phyloP scores from a whole-genome alignment of 2,888 invertebrate species.

The Pterobdella sp. region DNA sequence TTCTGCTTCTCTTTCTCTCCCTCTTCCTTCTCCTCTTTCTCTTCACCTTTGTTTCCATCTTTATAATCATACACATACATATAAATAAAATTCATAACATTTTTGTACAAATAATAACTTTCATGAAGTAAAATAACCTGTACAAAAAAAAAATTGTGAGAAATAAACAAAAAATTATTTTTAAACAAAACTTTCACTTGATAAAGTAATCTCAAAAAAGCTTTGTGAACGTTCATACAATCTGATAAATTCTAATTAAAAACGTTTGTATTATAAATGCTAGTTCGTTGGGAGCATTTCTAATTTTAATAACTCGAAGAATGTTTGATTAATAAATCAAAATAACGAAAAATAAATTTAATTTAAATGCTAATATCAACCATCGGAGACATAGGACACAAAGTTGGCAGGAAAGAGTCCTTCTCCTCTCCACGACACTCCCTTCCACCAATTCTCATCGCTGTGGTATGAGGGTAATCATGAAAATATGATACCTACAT shows the following conservation, averaged over 20 bases:
- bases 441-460: conserved; percentile 99
- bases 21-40: conserved; percentile 57
- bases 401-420: conserved; percentile 97
- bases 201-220: too few relatives aligned
- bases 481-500: background rate
- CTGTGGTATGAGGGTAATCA: background rate
- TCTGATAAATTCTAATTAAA: too few relatives aligned
- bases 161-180: too few relatives aligned
- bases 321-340: background rate
- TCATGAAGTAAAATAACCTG: too few relatives aligned
- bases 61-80: too few relatives aligned
- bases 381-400: conserved; percentile 77
- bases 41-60: conserved; percentile 39
- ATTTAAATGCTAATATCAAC: conserved; percentile 40
- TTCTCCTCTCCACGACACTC: conserved; percentile 82
- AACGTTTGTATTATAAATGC: too few relatives aligned
- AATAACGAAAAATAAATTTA: background rate
- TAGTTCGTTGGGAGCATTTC: too few relatives aligned
- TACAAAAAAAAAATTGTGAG: too few relatives aligned
- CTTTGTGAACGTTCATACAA: too few relatives aligned
- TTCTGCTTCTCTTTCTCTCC: conserved; percentile 54
- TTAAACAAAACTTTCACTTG: too few relatives aligned
- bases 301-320: background rate
- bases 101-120: too few relatives aligned
- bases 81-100: too few relatives aligned